These are phyloP conservation scores for Nymphalis c-album DNA, from an alignment of 2,888 invertebrate genomes.

Conservation along the genomic window DNA sequence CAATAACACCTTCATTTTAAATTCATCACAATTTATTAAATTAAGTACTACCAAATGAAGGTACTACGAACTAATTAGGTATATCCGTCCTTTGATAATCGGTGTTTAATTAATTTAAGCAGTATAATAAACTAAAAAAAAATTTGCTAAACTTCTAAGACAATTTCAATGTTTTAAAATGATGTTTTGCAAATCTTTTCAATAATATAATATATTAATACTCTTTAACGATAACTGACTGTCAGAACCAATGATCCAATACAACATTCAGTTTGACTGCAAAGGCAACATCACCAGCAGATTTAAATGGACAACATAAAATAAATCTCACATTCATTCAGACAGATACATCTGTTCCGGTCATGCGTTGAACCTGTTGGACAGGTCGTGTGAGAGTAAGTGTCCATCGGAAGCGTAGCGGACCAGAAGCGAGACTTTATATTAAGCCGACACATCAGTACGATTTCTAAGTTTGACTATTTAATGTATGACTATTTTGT, in stretches of 20 bases:
- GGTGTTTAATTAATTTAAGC: too few relatives aligned
- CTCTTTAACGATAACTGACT: neutral
- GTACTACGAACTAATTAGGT: too few relatives aligned
- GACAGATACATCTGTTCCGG: conserved; percentile 39
- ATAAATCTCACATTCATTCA: conserved; percentile 36
- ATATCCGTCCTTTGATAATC: too few relatives aligned
- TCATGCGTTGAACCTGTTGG: conserved; percentile 42
- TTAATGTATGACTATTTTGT: too few relatives aligned
- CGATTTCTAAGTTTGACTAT: too few relatives aligned
- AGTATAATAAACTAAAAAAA: too few relatives aligned
- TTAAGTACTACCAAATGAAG: too few relatives aligned
- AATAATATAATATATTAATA: neutral
- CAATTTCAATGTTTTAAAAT: neutral
- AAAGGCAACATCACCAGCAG: conserved; percentile 4
- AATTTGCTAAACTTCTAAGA: too few relatives aligned
- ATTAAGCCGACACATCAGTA: neutral
- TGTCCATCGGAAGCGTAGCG: conserved; percentile 14
- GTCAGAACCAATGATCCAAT: conserved; percentile 5
- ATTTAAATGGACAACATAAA: conserved; percentile 26
- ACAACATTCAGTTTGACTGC: neutral
- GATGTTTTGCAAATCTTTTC: neutral
- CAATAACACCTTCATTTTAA: too few relatives aligned
- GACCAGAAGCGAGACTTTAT: neutral
- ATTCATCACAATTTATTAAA: too few relatives aligned
- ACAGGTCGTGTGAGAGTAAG: neutral